phyloP scores from a whole-genome alignment of 1,140 invertebrate genomes.

The Leptestheria dahalacensis region DNA sequence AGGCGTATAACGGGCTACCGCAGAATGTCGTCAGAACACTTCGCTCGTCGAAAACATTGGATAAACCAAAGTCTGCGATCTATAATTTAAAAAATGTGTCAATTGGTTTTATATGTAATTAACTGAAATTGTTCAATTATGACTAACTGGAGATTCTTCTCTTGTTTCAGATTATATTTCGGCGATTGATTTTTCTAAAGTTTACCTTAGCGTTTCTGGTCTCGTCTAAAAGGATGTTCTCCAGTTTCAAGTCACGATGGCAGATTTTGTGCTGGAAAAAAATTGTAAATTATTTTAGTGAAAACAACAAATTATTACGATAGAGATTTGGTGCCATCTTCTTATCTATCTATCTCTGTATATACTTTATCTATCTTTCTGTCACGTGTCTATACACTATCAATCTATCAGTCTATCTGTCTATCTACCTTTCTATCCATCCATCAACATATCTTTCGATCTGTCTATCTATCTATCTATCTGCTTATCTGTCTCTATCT shows the following conservation, averaged over 20 bases:
- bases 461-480: too few relatives aligned
- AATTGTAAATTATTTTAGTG: constrained; percentile 18
- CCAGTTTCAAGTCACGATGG: constrained; percentile 94
- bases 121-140: too few relatives aligned
- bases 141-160: background rate
- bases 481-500: too few relatives aligned
- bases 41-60: constrained; percentile 90
- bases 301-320: too few relatives aligned
- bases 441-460: too few relatives aligned
- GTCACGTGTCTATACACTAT: too few relatives aligned
- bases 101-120: background rate
- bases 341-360: too few relatives aligned
- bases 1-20: constrained; percentile 93
- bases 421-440: too few relatives aligned
- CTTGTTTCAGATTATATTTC: background rate
- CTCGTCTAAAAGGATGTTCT: constrained; percentile 94
- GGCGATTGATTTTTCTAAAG: too few relatives aligned
- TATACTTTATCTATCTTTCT: too few relatives aligned
- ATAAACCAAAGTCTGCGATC: constrained; percentile 98
- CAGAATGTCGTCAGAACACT: constrained; percentile 86
- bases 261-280: constrained; percentile 71
- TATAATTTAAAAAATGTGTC: constrained; percentile 30
- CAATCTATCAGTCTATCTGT: too few relatives aligned
- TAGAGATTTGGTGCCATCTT: too few relatives aligned
- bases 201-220: constrained; percentile 83